Base-by-base conservation (phyloP, 2,797 vertebrate genomes). In the Pangasius mekongensis region DNA sequence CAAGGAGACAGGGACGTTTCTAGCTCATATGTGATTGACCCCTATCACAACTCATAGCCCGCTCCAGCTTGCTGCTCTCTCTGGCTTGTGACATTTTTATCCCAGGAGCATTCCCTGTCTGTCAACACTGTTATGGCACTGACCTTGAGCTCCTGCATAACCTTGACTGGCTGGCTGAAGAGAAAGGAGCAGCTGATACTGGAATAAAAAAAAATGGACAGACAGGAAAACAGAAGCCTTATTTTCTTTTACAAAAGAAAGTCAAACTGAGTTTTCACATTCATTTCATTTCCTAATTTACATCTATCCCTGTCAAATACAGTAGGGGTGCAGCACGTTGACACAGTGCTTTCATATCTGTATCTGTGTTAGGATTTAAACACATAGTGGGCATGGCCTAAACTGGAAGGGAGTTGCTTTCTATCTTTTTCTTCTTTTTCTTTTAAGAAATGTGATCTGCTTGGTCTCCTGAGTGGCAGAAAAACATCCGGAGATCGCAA, bases 71-170 rank as follows among this genome's bases (percentile, higher is more conserved):
- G 86, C 67, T 77, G 73, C 71, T 56, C 66, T 36, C 73, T 47
- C 64, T 89, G 90, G 89, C 88, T 78, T 89, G 87, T 56, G 84
- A 92, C 91, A 90, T 91, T 85, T 92, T 92, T 91, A 89, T 93
- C 91, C 89, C 85, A 58, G 87, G 71, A 60, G 90, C 92, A 89
- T 93, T 93, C 91, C 81, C 30, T 69, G 3, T 71, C 60, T 89
- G 91, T 91, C 93, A 89, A 90, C 49, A 64, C 83, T 92, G 87
- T 92, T 91, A 85, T 83, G 84, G 86, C 64, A 36, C 7, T 64
- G 85, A 93, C 91, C 90, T 94, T 94, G 58, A 47, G n/a, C 87
- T 86, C 27, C 77, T 71, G 11, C 64, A 87, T 85, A 85, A 91
- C 93, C 92, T 93, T 91, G 89, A 90, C 66, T 67, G 69, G 16